Evolutionary conservation across 1,140 invertebrate genomes (phyloP), one percentile per base, ranked within the genome.

Genomic region (Galleria mellonella): DNA sequence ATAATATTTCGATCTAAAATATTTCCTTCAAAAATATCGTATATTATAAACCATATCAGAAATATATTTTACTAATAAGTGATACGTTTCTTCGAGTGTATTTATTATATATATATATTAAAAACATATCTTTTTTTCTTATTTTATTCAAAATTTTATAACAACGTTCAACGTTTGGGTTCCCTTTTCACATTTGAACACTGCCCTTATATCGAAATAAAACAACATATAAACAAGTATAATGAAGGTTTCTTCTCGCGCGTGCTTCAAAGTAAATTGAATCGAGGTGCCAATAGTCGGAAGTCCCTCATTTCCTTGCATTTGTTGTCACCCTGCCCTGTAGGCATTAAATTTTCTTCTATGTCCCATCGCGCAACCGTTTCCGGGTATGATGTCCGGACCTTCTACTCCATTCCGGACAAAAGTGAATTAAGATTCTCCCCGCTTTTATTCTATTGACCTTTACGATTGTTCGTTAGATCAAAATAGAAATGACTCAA

Each of bases 271-370:
- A 73, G 72, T 51, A 74, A 77, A 81, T 77, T 72, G 66, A 63
- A 73, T 75, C 59, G 63, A 74, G 55, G 70, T 71, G 64, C 59
- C 72, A 62, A 74, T 75, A 67, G 63, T 58, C 51, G 69, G 76
- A 81, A 77, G 73, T 69, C 59, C 70, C 73, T 81, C 68, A 72
- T 81, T 81, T 81, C 72, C 73, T 62, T 75, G 51, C 56, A 72
- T 68, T 79, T 73, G 65, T 70, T 70, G 72, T 62, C 62, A 47
- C 51, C 55, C 43, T 55, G 32, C 43, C 47, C 66, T 51, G 56
- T 70, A 59, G 47, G 64, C 63, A 65, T 79, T 68, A 77, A 72
- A 75, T 77, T 81, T 73, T 75, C 60, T 70, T 63, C 56, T 56
- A 62, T 47, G 50, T 58, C 51, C 56, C 52, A 51, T 58, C 56